Evolutionary conservation across 2,888 invertebrate species (phyloP).

Genomic region (Allophyes oxyacanthae): DNA sequence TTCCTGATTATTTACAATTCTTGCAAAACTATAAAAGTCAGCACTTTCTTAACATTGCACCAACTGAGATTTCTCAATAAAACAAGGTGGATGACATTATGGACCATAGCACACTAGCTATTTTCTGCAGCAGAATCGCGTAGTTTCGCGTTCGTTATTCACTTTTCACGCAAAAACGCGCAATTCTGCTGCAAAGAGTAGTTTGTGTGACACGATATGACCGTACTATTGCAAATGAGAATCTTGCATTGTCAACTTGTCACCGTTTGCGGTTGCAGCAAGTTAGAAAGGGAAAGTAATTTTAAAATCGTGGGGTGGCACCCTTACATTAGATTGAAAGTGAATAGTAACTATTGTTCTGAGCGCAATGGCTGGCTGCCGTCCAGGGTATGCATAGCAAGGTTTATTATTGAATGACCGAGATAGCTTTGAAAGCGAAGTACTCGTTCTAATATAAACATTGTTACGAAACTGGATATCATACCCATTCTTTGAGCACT

Average conservation of each 20-base stretch:
- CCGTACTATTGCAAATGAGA: conserved; percentile 34
- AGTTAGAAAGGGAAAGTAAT: conserved; percentile 12
- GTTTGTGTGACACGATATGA: too few relatives aligned
- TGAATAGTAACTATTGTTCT: conserved; percentile 42
- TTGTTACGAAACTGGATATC: conserved; percentile 48
- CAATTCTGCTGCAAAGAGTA: too few relatives aligned
- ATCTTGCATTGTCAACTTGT: conserved; percentile 30
- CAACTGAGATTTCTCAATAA: conserved; percentile 41
- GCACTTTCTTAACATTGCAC: conserved; percentile 30
- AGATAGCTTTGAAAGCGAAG: conserved; percentile 51
- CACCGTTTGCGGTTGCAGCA: conserved; percentile 25
- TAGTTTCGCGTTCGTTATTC: too few relatives aligned
- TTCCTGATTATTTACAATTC: conserved; percentile 17
- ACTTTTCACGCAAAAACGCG: too few relatives aligned
- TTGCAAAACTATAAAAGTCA: conserved; percentile 37
- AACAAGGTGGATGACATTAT: conserved; percentile 38
- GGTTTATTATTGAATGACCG: conserved; percentile 51
- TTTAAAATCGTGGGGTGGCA: conserved; percentile 34
- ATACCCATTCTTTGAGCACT: conserved; percentile 29
- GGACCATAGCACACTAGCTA: too few relatives aligned
- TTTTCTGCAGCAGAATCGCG: too few relatives aligned
- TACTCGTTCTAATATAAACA: conserved; percentile 44
- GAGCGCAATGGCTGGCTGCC: conserved; percentile 45
- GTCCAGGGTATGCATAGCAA: conserved; percentile 39
- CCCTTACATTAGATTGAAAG: conserved; percentile 38